A percentile compares a stretch with the other conserved stretches of the same genome.
These are phyloP conservation scores for Venustoraphidia nigricollis DNA, from an alignment of 2,888 invertebrate genomes.

Conservation along the genomic window DNA sequence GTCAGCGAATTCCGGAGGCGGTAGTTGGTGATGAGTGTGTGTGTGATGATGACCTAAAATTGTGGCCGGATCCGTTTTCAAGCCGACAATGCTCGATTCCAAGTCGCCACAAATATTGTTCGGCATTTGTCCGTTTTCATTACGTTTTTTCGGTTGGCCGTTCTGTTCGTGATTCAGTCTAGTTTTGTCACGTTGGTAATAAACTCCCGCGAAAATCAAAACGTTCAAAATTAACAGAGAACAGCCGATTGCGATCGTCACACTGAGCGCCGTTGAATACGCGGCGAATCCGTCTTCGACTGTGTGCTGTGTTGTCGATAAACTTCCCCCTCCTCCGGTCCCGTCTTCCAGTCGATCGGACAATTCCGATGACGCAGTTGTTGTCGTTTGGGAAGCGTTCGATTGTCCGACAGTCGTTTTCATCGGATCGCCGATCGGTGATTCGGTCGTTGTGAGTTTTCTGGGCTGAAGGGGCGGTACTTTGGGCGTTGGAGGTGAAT, in stretches of 20 bases:
- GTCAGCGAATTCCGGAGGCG: slow-evolving; percentile 75
- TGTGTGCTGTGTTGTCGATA: slow-evolving; percentile 33
- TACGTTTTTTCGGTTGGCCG: slow-evolving; percentile 48
- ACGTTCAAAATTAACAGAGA: slow-evolving; percentile 83
- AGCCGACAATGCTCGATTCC: slow-evolving; percentile 40
- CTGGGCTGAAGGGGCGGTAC: slow-evolving; percentile 38
- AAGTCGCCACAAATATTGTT: slow-evolving; percentile 79
- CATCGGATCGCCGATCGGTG: slow-evolving; percentile 24
- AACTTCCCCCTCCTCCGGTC: slow-evolving; percentile 15
- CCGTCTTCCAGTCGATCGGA: slow-evolving; percentile 35
- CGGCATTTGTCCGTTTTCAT: slow-evolving; percentile 76
- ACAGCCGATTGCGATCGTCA: slow-evolving; percentile 89
- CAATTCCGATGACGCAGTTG: slow-evolving; percentile 30
- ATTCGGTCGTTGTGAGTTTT: slow-evolving; percentile 35
- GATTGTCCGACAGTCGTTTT: slow-evolving; percentile 16
- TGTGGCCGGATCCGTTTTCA: slow-evolving; percentile 55
- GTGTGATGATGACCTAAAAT: slow-evolving; percentile 63
- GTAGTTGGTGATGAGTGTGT: slow-evolving; percentile 58
- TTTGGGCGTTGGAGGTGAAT: slow-evolving; percentile 36
- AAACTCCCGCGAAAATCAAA: slow-evolving; percentile 85
- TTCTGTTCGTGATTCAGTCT: slow-evolving; percentile 38
- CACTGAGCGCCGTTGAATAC: slow-evolving; percentile 80
- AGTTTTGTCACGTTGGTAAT: slow-evolving; percentile 80
- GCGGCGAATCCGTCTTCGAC: slow-evolving; percentile 74
- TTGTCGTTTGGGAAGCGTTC: slow-evolving; percentile 26